A percentile compares a stretch with the other conserved stretches of the same genome.
Evolutionary conservation across 2,113 vertebrate genomes (phyloP).

Genomic region (Holacanthus passer): DNA sequence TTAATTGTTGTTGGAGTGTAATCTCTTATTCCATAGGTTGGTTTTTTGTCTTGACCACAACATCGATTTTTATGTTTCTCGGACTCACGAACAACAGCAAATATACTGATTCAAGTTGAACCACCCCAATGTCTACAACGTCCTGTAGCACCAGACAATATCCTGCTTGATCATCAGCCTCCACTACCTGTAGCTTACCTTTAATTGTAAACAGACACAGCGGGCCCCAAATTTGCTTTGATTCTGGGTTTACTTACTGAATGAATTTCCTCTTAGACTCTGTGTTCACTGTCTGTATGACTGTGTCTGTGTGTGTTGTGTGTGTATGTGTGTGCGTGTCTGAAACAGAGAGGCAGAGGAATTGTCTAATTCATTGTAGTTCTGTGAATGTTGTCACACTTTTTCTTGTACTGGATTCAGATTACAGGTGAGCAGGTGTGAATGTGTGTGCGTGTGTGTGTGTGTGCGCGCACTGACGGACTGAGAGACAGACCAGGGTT

Average conservation of each 20-base stretch:
- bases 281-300: slow-evolving; percentile 21
- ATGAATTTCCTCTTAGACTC: slow-evolving; percentile 33
- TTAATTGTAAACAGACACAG: slow-evolving; percentile 40
- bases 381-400: slow-evolving; percentile 50
- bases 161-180: neutral
- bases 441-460: neutral
- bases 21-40: slow-evolving; percentile 46
- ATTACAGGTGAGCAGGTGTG: slow-evolving; percentile 6
- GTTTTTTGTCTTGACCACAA: slow-evolving; percentile 45
- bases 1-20: slow-evolving; percentile 45
- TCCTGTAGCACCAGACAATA: slow-evolving; percentile 7
- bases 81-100: slow-evolving; percentile 20
- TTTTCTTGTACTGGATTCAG: slow-evolving; percentile 29
- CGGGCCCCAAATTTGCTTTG: slow-evolving; percentile 24
- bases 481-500: slow-evolving; percentile 65
- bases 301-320: neutral
- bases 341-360: neutral
- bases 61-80: slow-evolving; percentile 1
- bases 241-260: slow-evolving; percentile 38
- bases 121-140: neutral
- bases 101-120: slow-evolving; percentile 8
- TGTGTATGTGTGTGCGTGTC: neutral
- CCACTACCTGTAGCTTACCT: slow-evolving; percentile 36
- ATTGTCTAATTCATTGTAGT: slow-evolving; percentile 8
- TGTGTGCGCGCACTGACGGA: neutral